A percentile compares a stretch with the other conserved stretches of the same genome.
These are phyloP conservation scores for Thereva nobilitata DNA, from an alignment of 2,888 invertebrate genomes.

Conservation along the genomic window DNA sequence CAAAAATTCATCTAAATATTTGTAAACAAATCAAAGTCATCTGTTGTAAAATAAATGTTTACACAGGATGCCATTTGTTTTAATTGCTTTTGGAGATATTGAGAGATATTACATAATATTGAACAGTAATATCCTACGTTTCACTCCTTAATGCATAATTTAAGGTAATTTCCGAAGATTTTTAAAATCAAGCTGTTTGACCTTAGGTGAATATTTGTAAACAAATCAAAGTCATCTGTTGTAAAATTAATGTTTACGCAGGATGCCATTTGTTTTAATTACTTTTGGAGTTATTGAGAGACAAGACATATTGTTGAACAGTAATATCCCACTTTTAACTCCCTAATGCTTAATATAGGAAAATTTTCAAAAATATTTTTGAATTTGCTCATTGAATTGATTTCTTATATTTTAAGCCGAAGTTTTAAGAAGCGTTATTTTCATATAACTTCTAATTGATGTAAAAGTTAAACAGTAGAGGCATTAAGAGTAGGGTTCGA, in stretches of 20 bases:
- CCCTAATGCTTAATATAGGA: constrained; percentile 6
- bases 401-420: too few relatives aligned
- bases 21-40: constrained; percentile 44
- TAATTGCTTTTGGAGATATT: too few relatives aligned
- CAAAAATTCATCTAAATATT: constrained; percentile 15
- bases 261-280: constrained; percentile 42
- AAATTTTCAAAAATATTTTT: not conserved
- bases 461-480: too few relatives aligned
- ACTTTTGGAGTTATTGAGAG: constrained; percentile 43
- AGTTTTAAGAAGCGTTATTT: too few relatives aligned
- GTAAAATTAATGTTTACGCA: constrained; percentile 40
- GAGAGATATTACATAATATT: constrained; percentile 30
- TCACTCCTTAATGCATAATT: constrained; percentile 23
- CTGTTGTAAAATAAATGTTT: constrained; percentile 28
- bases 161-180: too few relatives aligned
- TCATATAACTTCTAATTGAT: too few relatives aligned
- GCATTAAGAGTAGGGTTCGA: too few relatives aligned
- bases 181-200: too few relatives aligned
- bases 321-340: constrained; percentile 44
- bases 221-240: constrained; percentile 45
- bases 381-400: too few relatives aligned
- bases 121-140: constrained; percentile 42
- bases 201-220: constrained; percentile 23
- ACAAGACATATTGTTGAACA: constrained; percentile 32
- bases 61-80: too few relatives aligned